These are phyloP conservation scores for Hemithea aestivaria DNA, from an alignment of 2,888 invertebrate species.

Conservation along the genomic window DNA sequence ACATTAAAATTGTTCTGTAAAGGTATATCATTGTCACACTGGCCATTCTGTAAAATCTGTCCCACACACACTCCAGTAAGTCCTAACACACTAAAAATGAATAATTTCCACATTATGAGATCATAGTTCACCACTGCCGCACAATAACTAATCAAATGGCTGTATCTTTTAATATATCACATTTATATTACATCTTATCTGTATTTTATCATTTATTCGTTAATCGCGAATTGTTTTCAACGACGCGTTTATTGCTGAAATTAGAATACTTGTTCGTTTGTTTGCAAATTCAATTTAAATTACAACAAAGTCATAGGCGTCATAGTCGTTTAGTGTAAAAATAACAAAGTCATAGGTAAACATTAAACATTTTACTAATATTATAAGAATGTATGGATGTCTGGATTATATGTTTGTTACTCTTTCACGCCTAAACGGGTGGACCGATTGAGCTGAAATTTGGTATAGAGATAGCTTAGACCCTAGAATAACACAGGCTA, in stretches of 20 bases:
- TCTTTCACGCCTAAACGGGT: too few relatives aligned
- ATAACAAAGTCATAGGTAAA: too few relatives aligned
- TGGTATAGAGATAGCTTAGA: too few relatives aligned
- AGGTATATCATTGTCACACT: slow-evolving; percentile 41
- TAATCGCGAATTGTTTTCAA: slow-evolving; percentile 18
- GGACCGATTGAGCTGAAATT: too few relatives aligned
- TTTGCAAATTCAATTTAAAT: slow-evolving; percentile 1
- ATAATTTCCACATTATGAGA: slow-evolving; percentile 47
- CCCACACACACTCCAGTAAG: slow-evolving; percentile 44
- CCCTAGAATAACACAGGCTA: too few relatives aligned
- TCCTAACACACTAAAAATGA: slow-evolving; percentile 43
- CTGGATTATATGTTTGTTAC: too few relatives aligned
- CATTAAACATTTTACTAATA: too few relatives aligned
- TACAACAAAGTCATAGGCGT: too few relatives aligned
- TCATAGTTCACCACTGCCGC: slow-evolving; percentile 40
- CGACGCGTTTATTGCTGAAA: neutral
- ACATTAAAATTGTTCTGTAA: slow-evolving; percentile 37
- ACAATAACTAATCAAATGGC: slow-evolving; percentile 46
- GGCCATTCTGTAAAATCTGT: slow-evolving; percentile 52
- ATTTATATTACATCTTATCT: slow-evolving; percentile 54
- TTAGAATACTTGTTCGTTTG: neutral
- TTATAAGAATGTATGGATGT: too few relatives aligned
- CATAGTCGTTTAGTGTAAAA: too few relatives aligned
- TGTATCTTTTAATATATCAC: slow-evolving; percentile 40
- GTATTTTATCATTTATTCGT: slow-evolving; percentile 12